Evolutionary conservation across 2,888 invertebrate genomes (phyloP), one percentile per base, ranked within the genome.

Genomic region (Lepidochitona cinerea): DNA sequence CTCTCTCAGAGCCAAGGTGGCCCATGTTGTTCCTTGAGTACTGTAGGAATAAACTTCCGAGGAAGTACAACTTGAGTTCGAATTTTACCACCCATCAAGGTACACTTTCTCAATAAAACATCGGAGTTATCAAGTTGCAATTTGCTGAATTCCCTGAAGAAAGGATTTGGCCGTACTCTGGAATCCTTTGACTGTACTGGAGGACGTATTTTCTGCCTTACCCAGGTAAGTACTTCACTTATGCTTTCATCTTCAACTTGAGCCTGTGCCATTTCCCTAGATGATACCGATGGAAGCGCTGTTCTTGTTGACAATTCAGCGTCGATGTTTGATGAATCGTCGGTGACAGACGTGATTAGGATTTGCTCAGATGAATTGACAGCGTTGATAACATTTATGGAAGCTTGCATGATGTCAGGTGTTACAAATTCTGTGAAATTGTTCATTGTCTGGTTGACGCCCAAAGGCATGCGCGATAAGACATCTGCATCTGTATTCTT

Each of bases 401-500:
- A 12, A 9, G 41, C 41, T 41, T 41, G 41, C 18, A 41, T 12
- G 41, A 41, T 18, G 9, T 59, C 59, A 14, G n/a, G 59, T 9
- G n/a, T 59, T 26, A 59, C 59, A 12, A 26, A 59, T 59, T 59
- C 59, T 59, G 59, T 9, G 59, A 18, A 59, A 9, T 59, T 26
- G 59, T 9, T 23, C 26, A 23, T 23, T 12, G n/a, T 9, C 9
- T 33, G 14, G 14, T 66, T 18, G 6, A 33, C 9, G 26, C 14
- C 7, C 7, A 66, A 35, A 18, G 77, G 73, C 9, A 73, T 68
- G 53, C 78, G 53, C 1, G 76, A 74, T 29, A 75, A 65, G n/a
- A 53, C 71, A 71, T 78, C 71, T n/a, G 74, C 78, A 68, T 74
- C 76, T 12, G 52, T 32, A 70, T 80, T 75, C 14, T 71, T 14